Evolutionary conservation across 2,113 vertebrate species (phyloP), one percentile per base, ranked within the genome.

Genomic region (Octodon degus): DNA sequence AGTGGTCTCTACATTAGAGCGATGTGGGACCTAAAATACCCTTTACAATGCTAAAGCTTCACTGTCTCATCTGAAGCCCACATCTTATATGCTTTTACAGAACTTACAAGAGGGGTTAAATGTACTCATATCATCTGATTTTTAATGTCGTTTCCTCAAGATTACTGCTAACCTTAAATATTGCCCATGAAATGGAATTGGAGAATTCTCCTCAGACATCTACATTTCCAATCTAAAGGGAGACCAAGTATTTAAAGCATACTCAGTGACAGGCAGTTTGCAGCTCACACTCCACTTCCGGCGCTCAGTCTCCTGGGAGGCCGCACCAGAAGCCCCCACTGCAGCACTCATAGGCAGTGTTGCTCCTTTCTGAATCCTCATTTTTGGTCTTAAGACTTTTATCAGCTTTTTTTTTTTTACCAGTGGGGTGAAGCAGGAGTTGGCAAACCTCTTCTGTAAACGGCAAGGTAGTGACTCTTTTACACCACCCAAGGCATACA

Each of bases 151-250:
- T 76, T 95, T 81, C 80, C 89, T 93, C 72, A 62, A 90, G 93
- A 87, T 89, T 72, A 91, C 6, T 55, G 53, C 82, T 81, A 90
- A 94, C 8, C 50, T 92, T 90, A 88, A 94, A 60, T 63, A 95
- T 2, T 47, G 43, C 19, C 93, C 63, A 96, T 92, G 90, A 93
- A 88, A 88, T 40, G 43, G n/a, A 96, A 90, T 70, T 87, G 30
- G 90, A 89, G 62, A 83, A 67, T 86, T 83, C 72, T 84, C 65
- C 72, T 90, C 62, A 89, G 89, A 74, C 22, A 85, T 20, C 58
- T 68, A 34, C 43, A 68, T 90, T 74, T 89, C 81, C 81, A 88
- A 24, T 43, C 89, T 91, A 60, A 83, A 96, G 74, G 40, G 1
- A 60, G 53, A 68, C 82, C 86, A 87, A 82, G 32, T 25, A 95